Percentiles rank a stretch among this genome's conserved stretches.
These are phyloP conservation scores for Styela clava DNA, from an alignment of 23 tunicate species.

Conservation along the genomic window DNA sequence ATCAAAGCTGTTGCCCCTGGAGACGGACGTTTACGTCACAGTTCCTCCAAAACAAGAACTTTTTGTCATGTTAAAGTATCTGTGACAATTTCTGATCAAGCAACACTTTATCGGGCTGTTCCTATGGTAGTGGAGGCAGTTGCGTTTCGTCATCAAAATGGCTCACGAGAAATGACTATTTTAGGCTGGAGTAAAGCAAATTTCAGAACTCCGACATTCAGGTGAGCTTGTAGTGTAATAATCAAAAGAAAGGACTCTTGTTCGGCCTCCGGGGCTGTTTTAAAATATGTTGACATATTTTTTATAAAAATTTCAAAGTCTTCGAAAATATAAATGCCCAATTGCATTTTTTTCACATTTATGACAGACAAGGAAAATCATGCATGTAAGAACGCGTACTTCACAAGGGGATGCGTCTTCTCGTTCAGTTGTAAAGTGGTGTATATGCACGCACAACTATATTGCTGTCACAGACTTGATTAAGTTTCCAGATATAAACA, in stretches of 20 bases:
- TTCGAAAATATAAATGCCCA: no score
- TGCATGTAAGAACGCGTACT: no score
- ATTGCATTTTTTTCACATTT: no score
- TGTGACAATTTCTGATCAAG: neutral
- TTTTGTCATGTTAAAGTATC: slow-evolving; percentile 20
- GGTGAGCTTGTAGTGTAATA: neutral
- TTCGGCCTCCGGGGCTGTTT: no score
- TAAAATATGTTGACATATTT: no score
- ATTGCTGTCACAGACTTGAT: no score
- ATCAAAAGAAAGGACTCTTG: neutral
- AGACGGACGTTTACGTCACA: neutral
- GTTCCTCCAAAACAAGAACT: slow-evolving; percentile 54
- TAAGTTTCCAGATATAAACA: no score
- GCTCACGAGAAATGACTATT: neutral
- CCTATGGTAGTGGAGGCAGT: slow-evolving; percentile 14
- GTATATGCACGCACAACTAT: no score
- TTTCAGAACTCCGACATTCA: slow-evolving; percentile 8
- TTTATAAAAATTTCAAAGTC: no score
- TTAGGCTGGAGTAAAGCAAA: slow-evolving; percentile 19
- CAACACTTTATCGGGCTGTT: neutral
- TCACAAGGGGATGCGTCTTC: no score
- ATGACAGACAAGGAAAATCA: no score
- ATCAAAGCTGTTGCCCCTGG: neutral
- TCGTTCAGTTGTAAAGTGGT: no score
- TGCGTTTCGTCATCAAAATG: neutral